Percentiles rank a stretch among this genome's conserved stretches.
These are phyloP conservation scores for Lepidostoma basale DNA, from an alignment of 1,140 invertebrate species.

Conservation along the genomic window DNA sequence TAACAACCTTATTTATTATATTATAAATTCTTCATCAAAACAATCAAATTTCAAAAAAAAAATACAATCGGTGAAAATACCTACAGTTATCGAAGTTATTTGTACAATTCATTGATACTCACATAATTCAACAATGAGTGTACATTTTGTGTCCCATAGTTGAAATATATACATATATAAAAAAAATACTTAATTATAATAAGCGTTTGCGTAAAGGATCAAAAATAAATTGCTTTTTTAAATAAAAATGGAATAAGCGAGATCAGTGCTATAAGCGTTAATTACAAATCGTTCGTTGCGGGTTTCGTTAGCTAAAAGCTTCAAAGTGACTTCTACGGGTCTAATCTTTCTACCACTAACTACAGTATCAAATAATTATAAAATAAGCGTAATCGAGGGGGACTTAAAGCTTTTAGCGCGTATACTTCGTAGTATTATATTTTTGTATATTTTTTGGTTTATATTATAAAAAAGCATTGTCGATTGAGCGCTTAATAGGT, in stretches of 20 bases:
- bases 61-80: too few relatives aligned
- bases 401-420: conserved; percentile 29
- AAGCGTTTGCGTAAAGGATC: conserved; percentile 37
- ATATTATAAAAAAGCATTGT: background rate
- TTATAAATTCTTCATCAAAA: too few relatives aligned
- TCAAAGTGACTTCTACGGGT: background rate
- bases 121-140: too few relatives aligned
- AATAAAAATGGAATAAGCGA: conserved; percentile 34
- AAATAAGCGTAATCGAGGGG: background rate
- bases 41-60: too few relatives aligned
- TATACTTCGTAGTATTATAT: background rate
- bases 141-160: conserved; percentile 37
- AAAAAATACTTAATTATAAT: conserved; percentile 29
- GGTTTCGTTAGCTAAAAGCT: conserved; percentile 30
- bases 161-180: conserved; percentile 8
- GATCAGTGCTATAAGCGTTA: conserved; percentile 36
- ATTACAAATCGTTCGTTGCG: conserved; percentile 41
- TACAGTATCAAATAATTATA: conserved; percentile 11
- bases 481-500: conserved; percentile 50
- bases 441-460: conserved; percentile 7
- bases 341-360: background rate
- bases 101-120: too few relatives aligned
- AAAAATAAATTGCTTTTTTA: conserved; percentile 24
- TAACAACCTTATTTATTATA: too few relatives aligned
- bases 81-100: too few relatives aligned